These are phyloP conservation scores for Phyllopteryx taeniolatus DNA, from an alignment of 2,113 vertebrate genomes.

Conservation along the genomic window DNA sequence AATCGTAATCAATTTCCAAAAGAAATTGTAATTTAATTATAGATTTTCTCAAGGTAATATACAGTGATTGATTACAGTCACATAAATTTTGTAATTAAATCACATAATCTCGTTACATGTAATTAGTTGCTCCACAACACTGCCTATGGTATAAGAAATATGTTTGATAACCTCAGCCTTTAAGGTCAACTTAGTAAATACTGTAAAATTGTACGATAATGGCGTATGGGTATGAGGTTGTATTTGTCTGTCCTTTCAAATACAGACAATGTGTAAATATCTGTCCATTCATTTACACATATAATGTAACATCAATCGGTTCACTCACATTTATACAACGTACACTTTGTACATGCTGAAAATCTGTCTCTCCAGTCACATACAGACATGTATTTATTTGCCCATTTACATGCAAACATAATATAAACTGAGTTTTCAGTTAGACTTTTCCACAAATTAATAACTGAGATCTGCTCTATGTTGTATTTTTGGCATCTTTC, in stretches of 20 bases:
- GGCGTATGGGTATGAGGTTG: too few species aligned
- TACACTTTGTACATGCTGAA: too few species aligned
- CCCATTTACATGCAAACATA: not conserved
- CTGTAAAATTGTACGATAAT: too few species aligned
- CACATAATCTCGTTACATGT: too few species aligned
- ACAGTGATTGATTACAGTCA: too few species aligned
- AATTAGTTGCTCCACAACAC: too few species aligned
- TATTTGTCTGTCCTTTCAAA: not conserved
- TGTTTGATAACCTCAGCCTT: not conserved
- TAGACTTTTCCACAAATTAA: not conserved
- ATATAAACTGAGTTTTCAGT: not conserved
- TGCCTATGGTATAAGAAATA: not conserved
- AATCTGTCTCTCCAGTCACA: too few species aligned
- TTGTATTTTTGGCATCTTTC: not conserved
- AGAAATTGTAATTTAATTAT: too few species aligned
- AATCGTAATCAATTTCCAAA: too few species aligned
- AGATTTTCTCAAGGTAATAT: too few species aligned
- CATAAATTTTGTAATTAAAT: too few species aligned
- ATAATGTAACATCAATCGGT: not conserved
- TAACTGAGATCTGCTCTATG: not conserved
- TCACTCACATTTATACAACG: too few species aligned
- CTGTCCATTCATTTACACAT: not conserved
- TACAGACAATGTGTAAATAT: not conserved
- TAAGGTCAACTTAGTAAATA: not conserved
- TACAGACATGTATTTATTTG: not conserved